Base-by-base conservation (phyloP, 92 coral and sea anemone genomes). In the Actinostola sp. region DNA sequence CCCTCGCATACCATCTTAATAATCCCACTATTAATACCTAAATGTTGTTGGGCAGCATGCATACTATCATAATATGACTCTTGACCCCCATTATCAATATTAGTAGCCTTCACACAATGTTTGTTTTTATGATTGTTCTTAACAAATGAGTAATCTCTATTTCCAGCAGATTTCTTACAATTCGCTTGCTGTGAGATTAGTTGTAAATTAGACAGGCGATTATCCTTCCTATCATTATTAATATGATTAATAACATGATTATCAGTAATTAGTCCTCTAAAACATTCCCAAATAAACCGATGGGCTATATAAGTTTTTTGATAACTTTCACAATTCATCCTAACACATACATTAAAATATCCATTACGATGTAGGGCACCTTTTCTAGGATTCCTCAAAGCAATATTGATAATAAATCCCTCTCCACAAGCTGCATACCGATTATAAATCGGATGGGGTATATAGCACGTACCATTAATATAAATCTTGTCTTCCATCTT, bases 251-350 rank as follows among this genome's bases (percentile, higher is more conserved):
- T 82, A 9, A 66, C 76, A 32, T 56, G 32, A 0, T 61, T 70
- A 19, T 75, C 56, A 31, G 76, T 29, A 11, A 82, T 81, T 1
- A 66, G 0, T 39, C 48, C 57, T 4, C 66, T 82, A 33, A 31
- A 59, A 49, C 87, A 75, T 34, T 82, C 87, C 77, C 83, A 82
- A 10, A 82, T 58, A 33, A 82, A 82, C 0, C 87, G 43, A 48
- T 82, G 87, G 24, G 31, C 49, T 0, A 0, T 1, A 54, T 36
- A 54, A 0, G 26, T 21, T 34, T 70, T 70, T 0, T 53, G 32
- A n/a, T 48, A 24, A 2, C 52, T 48, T 42, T 48, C 33, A 44
- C 39, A 30, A 44, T 8, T 0, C 23, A 42, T 67, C 25, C 61
- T 13, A 67, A 48, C 73, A 43, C 15, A 14, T 2, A 24, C 29